Base-by-base conservation (phyloP, 2,113 vertebrate genomes). In the Columba livia region DNA sequence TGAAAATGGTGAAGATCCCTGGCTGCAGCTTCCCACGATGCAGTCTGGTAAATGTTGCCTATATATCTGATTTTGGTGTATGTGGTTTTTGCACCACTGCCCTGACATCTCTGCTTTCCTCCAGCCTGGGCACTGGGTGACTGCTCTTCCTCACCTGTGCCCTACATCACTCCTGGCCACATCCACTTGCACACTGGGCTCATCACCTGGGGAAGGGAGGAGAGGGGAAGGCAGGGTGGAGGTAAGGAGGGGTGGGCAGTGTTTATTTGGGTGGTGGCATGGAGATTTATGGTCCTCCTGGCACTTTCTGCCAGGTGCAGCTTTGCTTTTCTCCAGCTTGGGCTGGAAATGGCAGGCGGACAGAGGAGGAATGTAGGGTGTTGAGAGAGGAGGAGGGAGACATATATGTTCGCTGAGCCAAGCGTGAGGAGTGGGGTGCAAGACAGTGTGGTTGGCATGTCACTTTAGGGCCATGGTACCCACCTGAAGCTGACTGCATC, bases 401-500 rank as follows among this genome's bases (percentile, higher is more conserved):
- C 0, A 40, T 40, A 40, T 14, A 0, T 0, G 3, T 48, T 70
- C 61, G 54, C 28, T 66, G 40, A 80, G 47, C 32, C 23, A 25
- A 28, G 13, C 0, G 0, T 13, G 54, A 23, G 21, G n/a, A 58
- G 10, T 4, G 8, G 28, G 25, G 25, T 47, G 9, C 5, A 31
- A 13, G 15, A 14, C 4, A 15, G 14, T 25, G 25, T 29, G 34
- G 10, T 5, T 65, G 34, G 20, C 4, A 7, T 31, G 10, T 0
- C 1, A 1, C 10, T 81, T 26, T 54, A 42, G 23, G 83, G 34
- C 38, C 20, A 7, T 9, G 32, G 8, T 54, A 57, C 10, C 4
- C 20, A 72, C 5, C 2, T 42, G 54, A 71, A 90, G 25, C 3
- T 0, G 2, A 51, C 10, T 0, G 0, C 0, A 0, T 31, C 20